Percentiles rank a stretch among this genome's conserved stretches.
phyloP scores from a whole-genome alignment of 2,888 invertebrate species.

The Poecilobothrus nobilitatus region DNA sequence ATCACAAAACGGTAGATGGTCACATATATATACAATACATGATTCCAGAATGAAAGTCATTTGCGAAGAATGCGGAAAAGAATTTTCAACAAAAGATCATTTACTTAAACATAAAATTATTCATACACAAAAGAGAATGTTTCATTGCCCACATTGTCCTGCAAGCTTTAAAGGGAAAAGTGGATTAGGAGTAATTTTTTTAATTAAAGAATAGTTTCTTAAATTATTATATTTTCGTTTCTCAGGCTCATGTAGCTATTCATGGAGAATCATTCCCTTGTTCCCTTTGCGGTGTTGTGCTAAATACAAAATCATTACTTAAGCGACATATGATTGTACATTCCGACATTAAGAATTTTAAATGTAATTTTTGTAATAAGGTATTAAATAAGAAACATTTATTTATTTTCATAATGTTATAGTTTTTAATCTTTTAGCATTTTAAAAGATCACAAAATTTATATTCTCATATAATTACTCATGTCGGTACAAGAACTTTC shows the following conservation, averaged over 20 bases:
- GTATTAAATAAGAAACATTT: too few relatives aligned
- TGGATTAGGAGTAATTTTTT: not conserved
- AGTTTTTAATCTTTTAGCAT: conserved; percentile 18
- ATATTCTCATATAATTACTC: conserved; percentile 41
- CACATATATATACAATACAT: not conserved
- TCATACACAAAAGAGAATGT: not conserved
- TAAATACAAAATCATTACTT: conserved; percentile 45
- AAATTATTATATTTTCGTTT: conserved; percentile 12
- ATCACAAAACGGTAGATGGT: conserved; percentile 16
- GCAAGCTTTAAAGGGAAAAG: not conserved
- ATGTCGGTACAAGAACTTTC: conserved; percentile 32
- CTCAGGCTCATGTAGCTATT: conserved; percentile 44
- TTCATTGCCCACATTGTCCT: not conserved
- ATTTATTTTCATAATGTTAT: too few relatives aligned
- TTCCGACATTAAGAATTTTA: conserved; percentile 37
- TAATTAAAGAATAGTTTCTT: too few relatives aligned
- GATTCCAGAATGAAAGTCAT: not conserved
- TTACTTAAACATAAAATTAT: not conserved
- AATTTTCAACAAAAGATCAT: not conserved
- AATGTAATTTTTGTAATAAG: conserved; percentile 38
- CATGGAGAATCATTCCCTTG: conserved; percentile 44
- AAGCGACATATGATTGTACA: conserved; percentile 44
- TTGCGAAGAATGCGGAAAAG: not conserved
- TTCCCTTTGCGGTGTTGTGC: conserved; percentile 39
- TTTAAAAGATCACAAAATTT: conserved; percentile 42